A percentile compares a stretch with the other conserved stretches of the same genome.
phyloP scores from a whole-genome alignment of 2,888 invertebrate genomes.

The Lydus trimaculatus region DNA sequence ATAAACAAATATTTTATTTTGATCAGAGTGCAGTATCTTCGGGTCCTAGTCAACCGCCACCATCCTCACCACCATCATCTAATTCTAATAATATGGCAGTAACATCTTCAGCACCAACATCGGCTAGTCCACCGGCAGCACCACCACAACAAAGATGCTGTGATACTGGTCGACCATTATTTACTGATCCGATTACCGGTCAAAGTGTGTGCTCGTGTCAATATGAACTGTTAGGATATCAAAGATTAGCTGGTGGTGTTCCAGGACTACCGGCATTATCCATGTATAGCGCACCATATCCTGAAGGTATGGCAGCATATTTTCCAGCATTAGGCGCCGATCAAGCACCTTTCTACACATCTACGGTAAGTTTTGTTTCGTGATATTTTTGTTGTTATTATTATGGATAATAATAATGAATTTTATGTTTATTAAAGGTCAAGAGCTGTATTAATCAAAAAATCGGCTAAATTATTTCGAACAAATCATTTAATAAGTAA shows the following conservation, averaged over 20 bases:
- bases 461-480: conserved; percentile 3
- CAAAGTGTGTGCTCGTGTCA: conserved; percentile 91
- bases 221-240: conserved; percentile 87
- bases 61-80: conserved; percentile 45
- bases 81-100: conserved; percentile 55
- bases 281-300: conserved; percentile 83
- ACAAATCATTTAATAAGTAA: not conserved
- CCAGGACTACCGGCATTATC: conserved; percentile 78
- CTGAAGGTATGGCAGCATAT: conserved; percentile 86
- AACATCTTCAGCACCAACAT: conserved; percentile 59
- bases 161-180: conserved; percentile 90
- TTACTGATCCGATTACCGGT: conserved; percentile 88
- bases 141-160: conserved; percentile 72
- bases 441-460: not conserved
- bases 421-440: conserved; percentile 2
- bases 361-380: conserved; percentile 72
- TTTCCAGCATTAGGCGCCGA: conserved; percentile 85
- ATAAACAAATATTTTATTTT: conserved; percentile 38
- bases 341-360: conserved; percentile 85
- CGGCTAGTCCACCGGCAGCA: conserved; percentile 62
- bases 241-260: conserved; percentile 72
- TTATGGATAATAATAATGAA: not conserved
- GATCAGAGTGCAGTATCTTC: conserved; percentile 66
- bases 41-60: conserved; percentile 64
- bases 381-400: not conserved